Percentiles rank a stretch among this genome's conserved stretches.
These are phyloP conservation scores for Ichneumoninae sp. DNA, from an alignment of 2,888 invertebrate species.

Conservation along the genomic window DNA sequence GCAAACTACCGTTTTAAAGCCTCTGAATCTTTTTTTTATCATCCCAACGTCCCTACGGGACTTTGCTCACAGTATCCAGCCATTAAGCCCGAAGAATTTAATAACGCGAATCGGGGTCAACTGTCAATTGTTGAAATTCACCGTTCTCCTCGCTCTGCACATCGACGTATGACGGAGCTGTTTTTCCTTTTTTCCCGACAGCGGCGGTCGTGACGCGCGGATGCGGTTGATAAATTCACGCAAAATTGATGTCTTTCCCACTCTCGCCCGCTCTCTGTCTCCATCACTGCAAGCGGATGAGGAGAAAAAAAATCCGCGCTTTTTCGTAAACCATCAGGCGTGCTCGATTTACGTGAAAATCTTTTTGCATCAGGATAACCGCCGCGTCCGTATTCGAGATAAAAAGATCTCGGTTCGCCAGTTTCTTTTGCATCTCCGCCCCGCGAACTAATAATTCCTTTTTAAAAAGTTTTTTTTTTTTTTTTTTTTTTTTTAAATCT, in stretches of 20 bases:
- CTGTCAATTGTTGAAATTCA: slow-evolving; percentile 49
- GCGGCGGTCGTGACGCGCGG: slow-evolving; percentile 1
- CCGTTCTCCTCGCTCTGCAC: slow-evolving; percentile 23
- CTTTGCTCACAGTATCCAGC: background rate
- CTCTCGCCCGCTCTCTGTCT: background rate
- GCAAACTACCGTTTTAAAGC: background rate
- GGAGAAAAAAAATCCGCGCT: slow-evolving; percentile 12
- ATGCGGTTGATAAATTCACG: slow-evolving; percentile 41
- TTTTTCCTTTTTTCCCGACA: slow-evolving; percentile 45
- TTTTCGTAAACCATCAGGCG: slow-evolving; percentile 31
- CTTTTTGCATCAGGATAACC: slow-evolving; percentile 24
- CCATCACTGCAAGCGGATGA: background rate
- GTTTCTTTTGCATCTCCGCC: slow-evolving; percentile 23
- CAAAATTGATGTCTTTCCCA: slow-evolving; percentile 25
- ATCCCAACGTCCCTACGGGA: background rate
- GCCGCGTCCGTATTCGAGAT: background rate
- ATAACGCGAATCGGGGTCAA: slow-evolving; percentile 62
- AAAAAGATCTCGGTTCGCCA: slow-evolving; percentile 33
- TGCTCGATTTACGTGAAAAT: slow-evolving; percentile 12
- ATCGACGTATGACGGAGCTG: slow-evolving; percentile 30
- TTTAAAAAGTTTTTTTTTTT: background rate
- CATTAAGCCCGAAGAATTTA: slow-evolving; percentile 54
- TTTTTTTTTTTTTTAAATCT: background rate
- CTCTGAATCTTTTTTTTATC: slow-evolving; percentile 1
- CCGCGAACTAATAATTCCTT: background rate